Evolutionary conservation across 2,888 invertebrate genomes (phyloP).

Genomic region (Phaedon cochleariae): DNA sequence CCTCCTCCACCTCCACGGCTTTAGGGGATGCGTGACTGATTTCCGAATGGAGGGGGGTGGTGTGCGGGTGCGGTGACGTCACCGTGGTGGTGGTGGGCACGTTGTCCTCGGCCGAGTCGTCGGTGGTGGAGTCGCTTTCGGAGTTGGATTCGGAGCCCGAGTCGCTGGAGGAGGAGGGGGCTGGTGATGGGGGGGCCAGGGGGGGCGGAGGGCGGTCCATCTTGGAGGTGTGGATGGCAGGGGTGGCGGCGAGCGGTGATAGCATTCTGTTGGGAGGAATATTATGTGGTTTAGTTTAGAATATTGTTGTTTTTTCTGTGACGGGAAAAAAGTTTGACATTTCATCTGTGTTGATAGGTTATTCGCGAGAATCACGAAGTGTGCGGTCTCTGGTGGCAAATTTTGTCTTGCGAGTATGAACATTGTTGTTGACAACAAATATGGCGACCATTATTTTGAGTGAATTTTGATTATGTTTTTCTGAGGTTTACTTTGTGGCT

Average conservation of each 20-base stretch:
- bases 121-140: slow-evolving; percentile 66
- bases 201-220: slow-evolving; percentile 49
- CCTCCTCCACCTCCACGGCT: slow-evolving; percentile 55
- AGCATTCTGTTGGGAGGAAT: slow-evolving; percentile 59
- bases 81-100: slow-evolving; percentile 33
- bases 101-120: slow-evolving; percentile 65
- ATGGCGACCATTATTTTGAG: no score
- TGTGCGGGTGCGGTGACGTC: slow-evolving; percentile 12
- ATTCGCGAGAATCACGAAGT: no score
- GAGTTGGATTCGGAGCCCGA: slow-evolving; percentile 71
- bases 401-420: no score
- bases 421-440: no score
- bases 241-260: slow-evolving; percentile 65
- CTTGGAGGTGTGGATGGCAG: slow-evolving; percentile 58
- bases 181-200: slow-evolving; percentile 15
- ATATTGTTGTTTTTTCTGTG: no score
- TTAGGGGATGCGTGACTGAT: slow-evolving; percentile 52
- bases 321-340: no score
- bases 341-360: no score
- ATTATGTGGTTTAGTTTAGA: background rate
- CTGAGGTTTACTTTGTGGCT: no score
- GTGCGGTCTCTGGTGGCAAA: no score
- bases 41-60: slow-evolving; percentile 43
- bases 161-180: slow-evolving; percentile 70
- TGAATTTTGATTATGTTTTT: no score